These are phyloP conservation scores for Ischnura elegans DNA, from an alignment of 2,888 invertebrate species.

Conservation along the genomic window DNA sequence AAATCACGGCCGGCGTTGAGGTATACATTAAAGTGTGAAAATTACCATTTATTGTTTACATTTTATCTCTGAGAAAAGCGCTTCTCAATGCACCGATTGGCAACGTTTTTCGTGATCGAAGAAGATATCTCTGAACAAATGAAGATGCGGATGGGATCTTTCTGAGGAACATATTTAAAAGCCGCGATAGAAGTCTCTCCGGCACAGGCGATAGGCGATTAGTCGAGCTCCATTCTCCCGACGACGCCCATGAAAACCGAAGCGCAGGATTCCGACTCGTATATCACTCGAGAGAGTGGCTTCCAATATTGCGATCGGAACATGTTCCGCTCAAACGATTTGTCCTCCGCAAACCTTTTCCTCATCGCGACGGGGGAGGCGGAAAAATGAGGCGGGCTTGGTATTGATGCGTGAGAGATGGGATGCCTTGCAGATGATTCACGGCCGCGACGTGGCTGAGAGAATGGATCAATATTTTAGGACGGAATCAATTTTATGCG, in stretches of 20 bases:
- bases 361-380: background rate
- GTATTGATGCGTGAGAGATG: background rate
- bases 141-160: no score
- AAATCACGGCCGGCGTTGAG: no score
- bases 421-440: background rate
- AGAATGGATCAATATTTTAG: background rate
- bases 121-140: no score
- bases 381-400: background rate
- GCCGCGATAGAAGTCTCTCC: no score
- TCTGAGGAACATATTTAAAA: no score
- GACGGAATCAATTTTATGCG: slow-evolving; percentile 1
- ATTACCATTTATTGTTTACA: no score
- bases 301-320: background rate
- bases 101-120: no score
- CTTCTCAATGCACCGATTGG: no score
- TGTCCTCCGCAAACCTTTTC: background rate
- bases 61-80: no score
- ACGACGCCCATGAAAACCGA: background rate
- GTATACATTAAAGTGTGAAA: no score
- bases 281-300: background rate
- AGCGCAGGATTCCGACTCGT: background rate
- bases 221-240: background rate
- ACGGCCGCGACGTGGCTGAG: background rate
- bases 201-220: background rate
- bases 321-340: slow-evolving; percentile 1